These are phyloP conservation scores for Eulemur mongoz DNA, from an alignment of 2,797 vertebrate genomes.

Conservation along the genomic window DNA sequence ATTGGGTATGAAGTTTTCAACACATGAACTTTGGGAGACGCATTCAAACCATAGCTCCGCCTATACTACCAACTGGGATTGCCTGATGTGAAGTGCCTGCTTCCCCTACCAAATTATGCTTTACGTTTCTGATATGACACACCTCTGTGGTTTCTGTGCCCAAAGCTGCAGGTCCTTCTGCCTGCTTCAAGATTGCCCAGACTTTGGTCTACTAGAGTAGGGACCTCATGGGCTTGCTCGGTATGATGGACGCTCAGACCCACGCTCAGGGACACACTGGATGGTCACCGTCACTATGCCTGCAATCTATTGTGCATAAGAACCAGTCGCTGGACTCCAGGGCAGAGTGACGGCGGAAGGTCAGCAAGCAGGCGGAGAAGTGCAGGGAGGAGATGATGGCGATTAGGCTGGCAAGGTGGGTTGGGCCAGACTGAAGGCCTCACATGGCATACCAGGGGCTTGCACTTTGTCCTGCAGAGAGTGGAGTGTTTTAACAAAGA, in stretches of 20 bases:
- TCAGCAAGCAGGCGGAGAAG: background rate
- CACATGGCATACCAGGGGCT: background rate
- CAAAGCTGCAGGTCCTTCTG: background rate
- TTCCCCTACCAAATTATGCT: background rate
- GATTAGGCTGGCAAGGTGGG: background rate
- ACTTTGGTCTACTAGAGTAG: background rate
- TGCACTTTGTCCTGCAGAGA: background rate
- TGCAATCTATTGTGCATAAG: background rate
- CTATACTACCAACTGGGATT: background rate
- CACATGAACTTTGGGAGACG: background rate
- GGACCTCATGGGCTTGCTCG: background rate
- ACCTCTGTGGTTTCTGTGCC: background rate
- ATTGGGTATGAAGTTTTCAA: background rate
- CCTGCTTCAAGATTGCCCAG: background rate
- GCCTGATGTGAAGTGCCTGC: background rate
- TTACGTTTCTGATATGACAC: background rate
- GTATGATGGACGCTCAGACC: background rate
- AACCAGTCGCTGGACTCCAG: background rate
- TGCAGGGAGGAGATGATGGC: too few species aligned
- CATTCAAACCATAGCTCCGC: background rate
- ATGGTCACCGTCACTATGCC: background rate
- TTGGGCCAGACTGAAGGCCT: background rate
- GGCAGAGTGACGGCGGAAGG: background rate
- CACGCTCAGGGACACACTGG: background rate
- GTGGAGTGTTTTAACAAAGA: background rate